These are phyloP conservation scores for Netelia fuscicornis DNA, from an alignment of 2,888 invertebrate genomes.

Conservation along the genomic window DNA sequence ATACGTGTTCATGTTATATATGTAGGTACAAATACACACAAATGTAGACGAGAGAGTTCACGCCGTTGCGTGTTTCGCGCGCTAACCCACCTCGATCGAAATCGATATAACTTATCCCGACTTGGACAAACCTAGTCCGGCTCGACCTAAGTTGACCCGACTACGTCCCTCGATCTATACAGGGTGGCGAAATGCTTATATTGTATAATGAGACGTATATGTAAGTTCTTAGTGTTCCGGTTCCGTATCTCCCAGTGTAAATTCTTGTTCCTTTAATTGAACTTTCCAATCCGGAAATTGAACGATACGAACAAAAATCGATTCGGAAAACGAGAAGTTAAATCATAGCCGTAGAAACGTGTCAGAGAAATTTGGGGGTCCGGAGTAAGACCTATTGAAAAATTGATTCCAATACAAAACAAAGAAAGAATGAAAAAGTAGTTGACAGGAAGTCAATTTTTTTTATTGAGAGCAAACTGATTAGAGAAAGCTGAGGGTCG, in stretches of 20 bases:
- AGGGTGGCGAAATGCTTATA: slow-evolving; percentile 31
- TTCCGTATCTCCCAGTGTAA: background rate
- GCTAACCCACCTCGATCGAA: too few species aligned
- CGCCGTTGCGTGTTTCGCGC: too few species aligned
- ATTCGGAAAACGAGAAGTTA: background rate
- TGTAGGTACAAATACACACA: background rate
- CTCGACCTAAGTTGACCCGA: slow-evolving; percentile 71
- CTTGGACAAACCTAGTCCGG: slow-evolving; percentile 65
- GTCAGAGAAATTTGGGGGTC: too few species aligned
- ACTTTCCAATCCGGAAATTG: background rate
- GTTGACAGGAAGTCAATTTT: slow-evolving; percentile 51
- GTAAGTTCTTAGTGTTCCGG: background rate
- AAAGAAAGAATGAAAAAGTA: slow-evolving; percentile 24
- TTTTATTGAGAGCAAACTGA: slow-evolving; percentile 55
- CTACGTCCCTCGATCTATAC: slow-evolving; percentile 8
- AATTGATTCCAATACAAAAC: background rate
- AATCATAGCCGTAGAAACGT: background rate
- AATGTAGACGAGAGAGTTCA: too few species aligned
- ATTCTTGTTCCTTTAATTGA: background rate
- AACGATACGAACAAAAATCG: background rate
- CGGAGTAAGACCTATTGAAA: background rate
- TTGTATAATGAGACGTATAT: slow-evolving; percentile 9
- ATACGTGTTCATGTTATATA: slow-evolving; percentile 11
- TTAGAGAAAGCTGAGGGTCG: slow-evolving; percentile 16
- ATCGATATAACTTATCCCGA: too few species aligned